phyloP scores from a whole-genome alignment of 2,888 invertebrate species.

The Clusia tigrina region DNA sequence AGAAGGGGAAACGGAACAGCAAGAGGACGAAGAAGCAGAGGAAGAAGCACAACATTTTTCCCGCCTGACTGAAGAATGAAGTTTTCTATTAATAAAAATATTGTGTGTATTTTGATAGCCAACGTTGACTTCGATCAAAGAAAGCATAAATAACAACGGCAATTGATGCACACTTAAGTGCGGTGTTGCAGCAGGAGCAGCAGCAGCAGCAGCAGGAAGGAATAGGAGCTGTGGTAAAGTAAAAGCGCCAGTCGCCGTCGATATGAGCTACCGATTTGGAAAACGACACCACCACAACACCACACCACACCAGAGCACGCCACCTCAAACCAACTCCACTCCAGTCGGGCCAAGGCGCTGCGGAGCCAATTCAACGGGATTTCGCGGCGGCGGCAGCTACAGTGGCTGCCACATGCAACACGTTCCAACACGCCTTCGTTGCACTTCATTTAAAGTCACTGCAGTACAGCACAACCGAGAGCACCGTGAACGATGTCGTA shows the following conservation, averaged over 20 bases:
- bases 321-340: no score
- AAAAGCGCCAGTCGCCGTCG: slow-evolving; percentile 1
- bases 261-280: not conserved
- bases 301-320: no score
- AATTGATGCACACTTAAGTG: no score
- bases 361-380: not conserved
- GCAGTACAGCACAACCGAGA: not conserved
- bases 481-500: not conserved
- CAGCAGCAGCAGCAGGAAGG: slow-evolving; percentile 12
- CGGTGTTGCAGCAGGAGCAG: slow-evolving; percentile 36
- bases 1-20: no score
- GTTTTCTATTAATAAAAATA: no score
- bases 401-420: no score
- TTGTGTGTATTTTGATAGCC: slow-evolving; percentile 47
- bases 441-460: not conserved
- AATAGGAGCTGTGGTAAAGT: not conserved
- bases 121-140: slow-evolving; percentile 51
- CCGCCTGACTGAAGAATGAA: no score
- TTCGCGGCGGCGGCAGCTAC: not conserved
- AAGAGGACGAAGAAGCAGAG: no score
- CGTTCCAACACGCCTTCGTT: slow-evolving; percentile 2
- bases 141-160: slow-evolving; percentile 43
- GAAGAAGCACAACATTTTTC: no score
- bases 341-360: no score
- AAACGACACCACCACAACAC: no score